Evolutionary conservation across 2,797 vertebrate species (phyloP).

Genomic region (Pteronotus mesoamericanus): DNA sequence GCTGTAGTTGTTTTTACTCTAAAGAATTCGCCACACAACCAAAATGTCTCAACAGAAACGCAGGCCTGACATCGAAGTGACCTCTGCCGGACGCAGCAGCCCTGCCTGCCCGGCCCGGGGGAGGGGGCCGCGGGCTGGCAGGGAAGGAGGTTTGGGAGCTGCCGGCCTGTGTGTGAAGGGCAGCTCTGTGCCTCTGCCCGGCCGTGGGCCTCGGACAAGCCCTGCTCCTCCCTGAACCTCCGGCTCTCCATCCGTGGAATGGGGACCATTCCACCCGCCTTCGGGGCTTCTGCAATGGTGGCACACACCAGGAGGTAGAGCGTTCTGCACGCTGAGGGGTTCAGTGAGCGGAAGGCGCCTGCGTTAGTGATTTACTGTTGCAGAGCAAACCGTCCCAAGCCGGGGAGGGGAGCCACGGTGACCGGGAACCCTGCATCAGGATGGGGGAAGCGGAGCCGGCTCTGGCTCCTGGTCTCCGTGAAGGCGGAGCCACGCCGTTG

Average conservation of each 20-base stretch:
- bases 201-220: neutral
- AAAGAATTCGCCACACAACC: neutral
- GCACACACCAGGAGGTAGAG: too few relatives aligned
- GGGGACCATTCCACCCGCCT: fast-evolving
- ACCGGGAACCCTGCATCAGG: fast-evolving
- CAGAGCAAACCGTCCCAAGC: fast-evolving
- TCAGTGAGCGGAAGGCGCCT: neutral
- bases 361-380: fast-evolving
- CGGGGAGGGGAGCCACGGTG: fast-evolving
- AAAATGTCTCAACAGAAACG: neutral
- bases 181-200: neutral
- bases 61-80: neutral
- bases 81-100: neutral
- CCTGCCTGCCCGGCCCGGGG: too few relatives aligned
- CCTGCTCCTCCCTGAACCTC: neutral
- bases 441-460: fast-evolving
- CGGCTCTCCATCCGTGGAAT: neutral
- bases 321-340: fast-evolving
- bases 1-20: neutral
- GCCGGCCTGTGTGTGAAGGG: neutral
- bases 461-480: neutral
- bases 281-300: neutral
- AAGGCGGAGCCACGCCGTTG: neutral
- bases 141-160: neutral
- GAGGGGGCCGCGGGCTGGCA: neutral